phyloP scores from a whole-genome alignment of 2,797 vertebrate genomes.

The Hylomyscus alleni region DNA sequence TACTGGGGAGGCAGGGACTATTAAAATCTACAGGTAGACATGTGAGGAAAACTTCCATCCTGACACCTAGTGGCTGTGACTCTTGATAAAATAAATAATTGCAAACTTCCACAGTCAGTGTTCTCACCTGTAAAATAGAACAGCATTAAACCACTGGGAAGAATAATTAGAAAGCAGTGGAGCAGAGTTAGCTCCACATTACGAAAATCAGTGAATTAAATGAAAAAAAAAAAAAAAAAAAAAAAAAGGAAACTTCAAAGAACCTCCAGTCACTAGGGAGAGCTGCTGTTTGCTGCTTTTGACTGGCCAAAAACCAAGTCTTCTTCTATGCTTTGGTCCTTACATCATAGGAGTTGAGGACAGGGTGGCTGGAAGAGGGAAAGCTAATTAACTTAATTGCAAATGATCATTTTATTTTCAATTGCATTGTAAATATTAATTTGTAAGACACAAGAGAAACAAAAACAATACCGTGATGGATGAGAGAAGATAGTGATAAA shows the following conservation, averaged over 20 bases:
- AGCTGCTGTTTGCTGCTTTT: not conserved
- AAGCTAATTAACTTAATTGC: not conserved
- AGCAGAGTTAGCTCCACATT: not conserved
- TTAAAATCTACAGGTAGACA: not conserved
- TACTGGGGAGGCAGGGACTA: not conserved
- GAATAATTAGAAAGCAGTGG: not conserved
- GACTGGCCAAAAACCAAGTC: not conserved
- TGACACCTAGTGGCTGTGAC: not conserved
- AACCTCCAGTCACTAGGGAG: not conserved
- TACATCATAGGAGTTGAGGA: not conserved
- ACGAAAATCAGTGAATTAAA: not conserved
- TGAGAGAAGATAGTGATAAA: not conserved
- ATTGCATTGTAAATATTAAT: not conserved
- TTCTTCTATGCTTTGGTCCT: not conserved
- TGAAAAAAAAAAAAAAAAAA: too few species aligned
- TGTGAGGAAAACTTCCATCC: not conserved
- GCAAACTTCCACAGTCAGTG: not conserved
- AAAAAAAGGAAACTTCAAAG: not conserved
- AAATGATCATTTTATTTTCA: not conserved
- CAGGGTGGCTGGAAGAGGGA: not conserved
- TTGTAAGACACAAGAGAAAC: not conserved
- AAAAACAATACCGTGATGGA: not conserved
- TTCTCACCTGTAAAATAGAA: slow-evolving; percentile 24
- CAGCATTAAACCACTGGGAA: not conserved
- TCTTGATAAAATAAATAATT: not conserved